Conservation (phyloP, 2,888 invertebrate genomes). For the Gari tellinella region DNA sequence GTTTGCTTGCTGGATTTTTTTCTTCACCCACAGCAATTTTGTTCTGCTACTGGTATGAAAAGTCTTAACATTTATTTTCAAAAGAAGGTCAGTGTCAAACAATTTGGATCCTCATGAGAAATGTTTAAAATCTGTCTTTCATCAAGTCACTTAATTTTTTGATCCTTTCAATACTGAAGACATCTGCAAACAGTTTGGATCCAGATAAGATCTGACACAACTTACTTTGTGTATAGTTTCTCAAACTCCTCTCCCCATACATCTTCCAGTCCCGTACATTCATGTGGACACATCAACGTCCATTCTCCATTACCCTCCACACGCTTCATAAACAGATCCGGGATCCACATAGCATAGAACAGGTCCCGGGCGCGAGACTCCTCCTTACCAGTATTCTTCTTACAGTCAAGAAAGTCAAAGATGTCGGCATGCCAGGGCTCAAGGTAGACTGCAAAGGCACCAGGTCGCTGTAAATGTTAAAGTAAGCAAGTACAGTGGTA, state of each 20-base stretch:
- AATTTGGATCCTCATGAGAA: too few species aligned
- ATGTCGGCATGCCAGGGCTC: constrained; percentile 99
- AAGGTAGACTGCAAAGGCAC: constrained; percentile 98
- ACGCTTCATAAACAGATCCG: constrained; percentile 98
- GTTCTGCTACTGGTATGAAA: too few species aligned
- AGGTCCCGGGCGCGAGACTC: constrained; percentile 97
- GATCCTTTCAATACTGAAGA: too few species aligned
- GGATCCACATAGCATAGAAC: constrained; percentile 99
- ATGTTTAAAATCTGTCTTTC: too few species aligned
- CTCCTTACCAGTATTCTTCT: constrained; percentile 97
- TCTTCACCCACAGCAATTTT: too few species aligned
- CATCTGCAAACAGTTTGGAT: too few species aligned
- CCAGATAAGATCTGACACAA: too few species aligned
- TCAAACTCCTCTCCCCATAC: constrained; percentile 98
- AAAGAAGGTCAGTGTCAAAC: too few species aligned
- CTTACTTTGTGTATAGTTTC: constrained; percentile 90
- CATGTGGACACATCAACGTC: constrained; percentile 98
- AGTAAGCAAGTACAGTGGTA: too few species aligned
- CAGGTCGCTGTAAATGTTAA: constrained; percentile 89
- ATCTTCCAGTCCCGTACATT: constrained; percentile 95
- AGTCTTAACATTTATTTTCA: too few species aligned
- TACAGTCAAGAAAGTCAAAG: constrained; percentile 96
- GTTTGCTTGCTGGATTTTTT: too few species aligned
- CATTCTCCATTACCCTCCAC: constrained; percentile 91
- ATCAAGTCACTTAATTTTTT: too few species aligned